Evolutionary conservation across 2,797 vertebrate species (phyloP).

Genomic region (Toxotes lorentzi): DNA sequence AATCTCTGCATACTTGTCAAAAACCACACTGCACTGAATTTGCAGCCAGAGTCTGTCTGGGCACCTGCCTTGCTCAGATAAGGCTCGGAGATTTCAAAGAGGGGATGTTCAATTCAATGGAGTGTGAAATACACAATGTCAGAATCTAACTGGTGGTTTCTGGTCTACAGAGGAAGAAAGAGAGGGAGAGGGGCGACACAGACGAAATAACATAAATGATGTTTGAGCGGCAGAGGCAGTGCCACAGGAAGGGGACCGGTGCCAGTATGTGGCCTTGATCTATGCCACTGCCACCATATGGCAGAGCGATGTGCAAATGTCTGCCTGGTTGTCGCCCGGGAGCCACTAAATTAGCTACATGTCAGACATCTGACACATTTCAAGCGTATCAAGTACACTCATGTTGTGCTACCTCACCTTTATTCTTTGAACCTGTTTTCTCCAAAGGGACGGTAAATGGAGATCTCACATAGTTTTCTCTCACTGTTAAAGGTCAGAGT

Average conservation of each 20-base stretch:
- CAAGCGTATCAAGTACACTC: neutral
- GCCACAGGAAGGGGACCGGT: conserved; percentile 31
- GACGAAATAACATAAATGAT: conserved; percentile 8
- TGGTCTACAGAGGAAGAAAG: conserved; percentile 1
- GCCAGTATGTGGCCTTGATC: conserved; percentile 57
- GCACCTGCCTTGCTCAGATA: conserved; percentile 45
- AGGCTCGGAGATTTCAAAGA: conserved; percentile 39
- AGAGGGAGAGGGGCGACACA: too few species aligned
- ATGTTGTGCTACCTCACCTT: neutral
- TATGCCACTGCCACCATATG: conserved; percentile 52
- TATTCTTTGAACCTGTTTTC: neutral
- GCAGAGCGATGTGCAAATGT: conserved; percentile 51
- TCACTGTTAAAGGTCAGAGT: neutral
- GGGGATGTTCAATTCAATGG: conserved; percentile 13
- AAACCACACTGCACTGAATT: neutral
- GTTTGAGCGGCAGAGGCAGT: conserved; percentile 27
- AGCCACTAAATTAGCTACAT: conserved; percentile 3
- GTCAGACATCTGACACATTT: conserved; percentile 3
- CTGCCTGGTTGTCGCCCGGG: conserved; percentile 35
- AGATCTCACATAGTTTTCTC: neutral
- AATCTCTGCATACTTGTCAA: neutral
- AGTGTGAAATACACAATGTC: conserved; percentile 32
- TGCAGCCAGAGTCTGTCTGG: neutral
- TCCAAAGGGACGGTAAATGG: neutral
- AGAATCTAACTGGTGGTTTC: conserved; percentile 15